Base-by-base conservation (phyloP, 2,888 invertebrate genomes). In the Chironomus tentans region DNA sequence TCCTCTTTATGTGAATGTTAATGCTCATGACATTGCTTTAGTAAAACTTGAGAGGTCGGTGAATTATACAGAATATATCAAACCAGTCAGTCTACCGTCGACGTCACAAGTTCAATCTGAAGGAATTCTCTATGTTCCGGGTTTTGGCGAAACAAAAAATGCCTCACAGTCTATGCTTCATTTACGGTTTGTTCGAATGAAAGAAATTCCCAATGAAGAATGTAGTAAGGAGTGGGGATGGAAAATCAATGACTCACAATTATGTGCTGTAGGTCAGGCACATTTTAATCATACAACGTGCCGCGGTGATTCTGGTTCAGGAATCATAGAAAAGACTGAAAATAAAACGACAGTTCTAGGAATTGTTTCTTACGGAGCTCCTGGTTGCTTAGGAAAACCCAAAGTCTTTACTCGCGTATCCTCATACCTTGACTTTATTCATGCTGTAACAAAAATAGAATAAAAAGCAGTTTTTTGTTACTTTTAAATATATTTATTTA, bases 91-190 rank as follows among this genome's bases (percentile, higher is more conserved):
- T 5, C 15, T 71, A 4, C 71, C 71, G 13, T 48, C 50, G 56
- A 71, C 10, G 21, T 22, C 22, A 5, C n/a, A 71, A 56, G 13
- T 1, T 48, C 28, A n/a, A 10, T 48, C 24, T 2, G 56, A 71
- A 2, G 13, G 2, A n/a, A 71, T 56, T 5, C 50, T 71, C 2
- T 24, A 24, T 10, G 71, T 71, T 12, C 56, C 71, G 5, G 71
- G 71, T n/a, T 71, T 71, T 28, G 71, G 71, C 3, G 71, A 71
- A 12, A 71, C 71, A 2, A 71, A 71, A 48, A 71, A 71, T 22
- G 50, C 48, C 4, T 71, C 71, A 7, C 71, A 71, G 22, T 71
- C 71, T n/a, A 56, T 48, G 18, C 56, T 71, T 2, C 13, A 71
- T 50, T 28, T 71, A 15, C 10, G 71, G 15, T 71, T 6, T 28